Evolutionary conservation across 2,888 invertebrate genomes (phyloP).

Genomic region (Serripes groenlandicus): DNA sequence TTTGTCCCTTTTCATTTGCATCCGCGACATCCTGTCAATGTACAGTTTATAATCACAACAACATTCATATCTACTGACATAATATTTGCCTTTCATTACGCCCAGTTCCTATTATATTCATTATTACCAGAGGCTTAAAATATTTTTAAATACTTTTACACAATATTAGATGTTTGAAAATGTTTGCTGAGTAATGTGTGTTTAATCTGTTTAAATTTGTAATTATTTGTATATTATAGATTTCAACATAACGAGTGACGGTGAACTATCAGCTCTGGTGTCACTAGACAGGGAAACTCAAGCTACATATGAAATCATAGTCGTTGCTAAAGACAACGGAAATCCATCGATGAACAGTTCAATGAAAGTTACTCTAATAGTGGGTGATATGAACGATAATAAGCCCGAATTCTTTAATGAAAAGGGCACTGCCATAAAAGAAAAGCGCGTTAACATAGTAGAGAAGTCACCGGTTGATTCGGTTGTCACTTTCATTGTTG

Average conservation of each 20-base stretch:
- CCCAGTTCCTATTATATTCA: too few relatives aligned
- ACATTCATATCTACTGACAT: too few relatives aligned
- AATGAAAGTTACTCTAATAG: conserved; percentile 30
- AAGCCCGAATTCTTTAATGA: conserved; percentile 45
- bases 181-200: background rate
- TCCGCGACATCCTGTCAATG: too few relatives aligned
- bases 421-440: background rate
- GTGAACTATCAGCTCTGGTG: background rate
- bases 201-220: background rate
- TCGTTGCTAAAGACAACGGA: conserved; percentile 47
- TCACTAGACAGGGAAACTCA: conserved; percentile 39
- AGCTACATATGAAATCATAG: conserved; percentile 18
- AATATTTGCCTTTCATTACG: too few relatives aligned
- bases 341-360: conserved; percentile 25
- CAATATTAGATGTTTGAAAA: too few relatives aligned
- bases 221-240: background rate
- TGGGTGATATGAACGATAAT: conserved; percentile 67
- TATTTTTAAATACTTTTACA: too few relatives aligned
- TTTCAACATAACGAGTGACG: conserved; percentile 23
- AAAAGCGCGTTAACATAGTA: conserved; percentile 27
- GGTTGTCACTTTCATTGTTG: conserved; percentile 44
- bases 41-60: too few relatives aligned
- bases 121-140: too few relatives aligned
- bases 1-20: too few relatives aligned
- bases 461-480: conserved; percentile 53